Base-by-base conservation (phyloP, 1,140 invertebrate species). In the Drosophila guanche region DNA sequence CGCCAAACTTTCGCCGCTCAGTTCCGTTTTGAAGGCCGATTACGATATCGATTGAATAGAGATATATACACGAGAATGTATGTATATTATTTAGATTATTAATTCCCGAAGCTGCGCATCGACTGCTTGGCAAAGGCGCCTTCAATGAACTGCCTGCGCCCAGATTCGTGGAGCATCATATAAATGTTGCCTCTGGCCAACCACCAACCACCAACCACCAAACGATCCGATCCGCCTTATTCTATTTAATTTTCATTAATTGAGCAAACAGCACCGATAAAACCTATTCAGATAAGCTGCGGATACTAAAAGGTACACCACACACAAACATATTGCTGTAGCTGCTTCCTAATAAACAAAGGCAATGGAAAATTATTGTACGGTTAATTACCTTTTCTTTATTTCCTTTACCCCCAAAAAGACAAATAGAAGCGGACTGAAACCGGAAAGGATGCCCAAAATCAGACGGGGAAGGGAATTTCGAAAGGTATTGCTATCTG, bases 241-340 rank as follows among this genome's bases (percentile, higher is more conserved):
- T 45, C 69, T 84, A 63, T 81, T 81, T 79, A 74, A 53, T 68
- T 86, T 86, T 89, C 85, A 86, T 86, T 86, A 86, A 86, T 89
- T 79, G 79, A 77, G 57, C 66, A 86, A 86, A 86, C 83, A 86
- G 65, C 29, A 33, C 51, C 3, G 58, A 68, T 22, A 69, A 50
- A 41, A 29, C 6, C 51, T 48, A 66, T 50, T 76, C 43, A 61
- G 81, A 83, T 86, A 86, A 83, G 55, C 47, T 27, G 16, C 71
- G 83, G 83, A 86, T 86, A 89, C 86, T 76, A 63, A 50, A 52
- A 22, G 40, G 58, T 12, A 12, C 33, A 37, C 10, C 33, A 37
- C 33, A 5, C 5, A 12, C 33, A 37, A 47, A 20, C 6, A 40
- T 33, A 20, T 14, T 51, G 68, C 50, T 43, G 50, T 29, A 33